Base-by-base conservation (phyloP, 2,113 vertebrate species). In the Gasterosteus aculeatus region DNA sequence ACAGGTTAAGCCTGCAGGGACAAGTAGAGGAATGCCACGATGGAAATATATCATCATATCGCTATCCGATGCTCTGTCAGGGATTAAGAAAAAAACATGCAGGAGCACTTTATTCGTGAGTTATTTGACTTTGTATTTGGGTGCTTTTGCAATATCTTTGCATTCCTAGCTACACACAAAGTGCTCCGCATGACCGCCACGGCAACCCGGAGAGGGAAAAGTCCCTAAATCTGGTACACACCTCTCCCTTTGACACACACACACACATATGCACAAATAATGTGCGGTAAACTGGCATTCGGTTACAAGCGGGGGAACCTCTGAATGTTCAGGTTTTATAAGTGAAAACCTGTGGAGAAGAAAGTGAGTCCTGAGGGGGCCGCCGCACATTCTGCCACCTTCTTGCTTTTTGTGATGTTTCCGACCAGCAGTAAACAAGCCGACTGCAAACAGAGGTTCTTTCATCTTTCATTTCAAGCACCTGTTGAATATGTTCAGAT, bases 161-260 rank as follows among this genome's bases (percentile, higher is more conserved):
- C 83, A 92, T 92, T 92, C 90, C 89, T 82, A 81, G 79, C 84
- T 35, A 82, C 87, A 77, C 72, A 77, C 72, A 67, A 72, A 86
- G 87, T 88, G 78, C 81, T 87, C 78, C 80, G 59, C 77, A 76
- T 14, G 2, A 82, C 71, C 80, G 54, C 89, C 85, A 91, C 86
- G 87, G 93, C 85, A 92, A 93, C 85, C 59, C 71, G 72, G 65
- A 15, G 58, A 70, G 64, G 74, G 81, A 82, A 81, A 83, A 59
- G 35, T 38, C 81, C 65, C 82, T 83, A 81, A 89, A 90, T 87
- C 85, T 88, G 78, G 86, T 81, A 80, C 76, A 78, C 78, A 83
- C 78, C 68, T 88, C 77, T 88, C 73, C 41, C 75, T 83, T 75
- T 77, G 71, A 77, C 69, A 51, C 60, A 63, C 79, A 71, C 75